Conservation (phyloP, 2,888 invertebrate genomes). For the Drosophila atripex region DNA sequence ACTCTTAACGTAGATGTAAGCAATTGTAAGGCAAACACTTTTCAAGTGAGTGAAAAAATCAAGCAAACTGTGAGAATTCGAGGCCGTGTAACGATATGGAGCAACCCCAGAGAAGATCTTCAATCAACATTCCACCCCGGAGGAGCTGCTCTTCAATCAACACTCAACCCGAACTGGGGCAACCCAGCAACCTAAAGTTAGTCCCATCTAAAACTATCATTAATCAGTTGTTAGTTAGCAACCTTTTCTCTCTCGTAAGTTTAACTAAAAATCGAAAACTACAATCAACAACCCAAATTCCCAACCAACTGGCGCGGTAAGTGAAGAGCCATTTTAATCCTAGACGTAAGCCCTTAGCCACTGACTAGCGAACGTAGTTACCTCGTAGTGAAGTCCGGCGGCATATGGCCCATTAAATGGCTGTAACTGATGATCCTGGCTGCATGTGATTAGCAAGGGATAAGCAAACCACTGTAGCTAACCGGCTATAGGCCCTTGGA, state of each 20-base stretch:
- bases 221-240: conserved; percentile 46
- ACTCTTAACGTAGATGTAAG: conserved; percentile 26
- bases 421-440: conserved; percentile 28
- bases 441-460: conserved; percentile 59
- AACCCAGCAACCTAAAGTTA: conserved; percentile 31
- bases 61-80: conserved; percentile 62
- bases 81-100: conserved; percentile 30
- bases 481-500: conserved; percentile 54
- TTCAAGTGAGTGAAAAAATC: conserved; percentile 55
- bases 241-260: conserved; percentile 39
- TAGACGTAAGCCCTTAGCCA: conserved; percentile 44
- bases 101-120: conserved; percentile 40
- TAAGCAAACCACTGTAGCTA: conserved; percentile 40
- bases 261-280: conserved; percentile 47
- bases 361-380: conserved; percentile 60
- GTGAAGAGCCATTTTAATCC: conserved; percentile 65
- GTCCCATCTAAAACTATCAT: conserved; percentile 28
- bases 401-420: conserved; percentile 19
- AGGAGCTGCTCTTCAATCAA: conserved; percentile 65
- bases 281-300: conserved; percentile 63
- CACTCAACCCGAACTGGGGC: conserved; percentile 47
- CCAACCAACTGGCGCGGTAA: conserved; percentile 71
- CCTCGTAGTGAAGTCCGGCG: conserved; percentile 29
- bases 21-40: conserved; percentile 73
- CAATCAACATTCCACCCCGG: conserved; percentile 60